Evolutionary conservation across 1,140 invertebrate species (phyloP), one percentile per base, ranked within the genome.

Genomic region (Philopotamus ludificatus): DNA sequence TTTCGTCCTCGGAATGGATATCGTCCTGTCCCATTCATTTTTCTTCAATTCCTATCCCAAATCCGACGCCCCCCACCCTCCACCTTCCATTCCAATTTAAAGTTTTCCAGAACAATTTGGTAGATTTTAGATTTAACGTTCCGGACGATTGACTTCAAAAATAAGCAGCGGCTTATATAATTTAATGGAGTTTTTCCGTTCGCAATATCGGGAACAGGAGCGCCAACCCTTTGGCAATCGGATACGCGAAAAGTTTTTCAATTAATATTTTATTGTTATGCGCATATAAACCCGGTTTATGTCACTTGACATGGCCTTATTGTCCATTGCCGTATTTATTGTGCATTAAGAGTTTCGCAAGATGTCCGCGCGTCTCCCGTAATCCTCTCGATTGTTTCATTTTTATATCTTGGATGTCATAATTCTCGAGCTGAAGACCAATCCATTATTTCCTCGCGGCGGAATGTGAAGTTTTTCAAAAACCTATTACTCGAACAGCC

Each of bases 51-150:
- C 47, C 3, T 10, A 49, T 49, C 18, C 41, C n/a, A 44, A n/a
- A n/a, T 34, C 12, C 28, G 28, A 34, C 12, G 28, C 4, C 28
- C 28, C 28, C 28, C 12, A 7, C 44, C 10, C n/a, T n/a, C n/a
- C n/a, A n/a, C 44, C 18, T 12, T 21, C 22, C 12, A 18, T 54
- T 54, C 23, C 51, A 25, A 54, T 54, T 54, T 54, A 54, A 54
- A 54, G 20, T 54, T 54, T 54, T 15, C 22, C 10, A 54, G 15
- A 54, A 54, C 51, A 25, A 54, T 54, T 28, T 28, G 4, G 51
- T 1, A 8, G 23, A 15, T n/a, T 18, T 54, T 21, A 28, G 21
- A n/a, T 23, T 1, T 25, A n/a, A 2, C 23, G n/a, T 25, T 54
- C 3, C 22, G 51, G 10, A 12, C 12, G 20, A 18, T 26, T 54